phyloP scores from a whole-genome alignment of 1,140 invertebrate species.

The Solen grandis region DNA sequence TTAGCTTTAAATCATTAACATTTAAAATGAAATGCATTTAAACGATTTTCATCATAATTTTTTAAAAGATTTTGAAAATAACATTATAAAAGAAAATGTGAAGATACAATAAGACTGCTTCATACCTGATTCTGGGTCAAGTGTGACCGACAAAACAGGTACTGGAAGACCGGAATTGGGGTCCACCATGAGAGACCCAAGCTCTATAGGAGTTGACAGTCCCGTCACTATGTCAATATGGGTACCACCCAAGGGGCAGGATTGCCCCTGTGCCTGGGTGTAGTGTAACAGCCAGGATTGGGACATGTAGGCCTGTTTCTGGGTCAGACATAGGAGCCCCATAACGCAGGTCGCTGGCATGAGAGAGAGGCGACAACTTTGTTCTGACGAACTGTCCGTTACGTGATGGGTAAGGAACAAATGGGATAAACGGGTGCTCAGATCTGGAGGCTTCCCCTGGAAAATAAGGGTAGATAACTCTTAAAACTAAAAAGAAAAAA shows the following conservation, averaged over 20 bases:
- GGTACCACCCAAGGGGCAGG: conserved; percentile 75
- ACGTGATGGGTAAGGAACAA: conserved; percentile 71
- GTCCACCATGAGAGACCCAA: conserved; percentile 78
- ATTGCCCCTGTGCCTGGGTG: conserved; percentile 75
- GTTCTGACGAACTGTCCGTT: conserved; percentile 67
- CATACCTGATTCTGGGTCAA: conserved; percentile 72
- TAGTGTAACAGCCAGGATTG: conserved; percentile 76
- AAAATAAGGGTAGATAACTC: not conserved
- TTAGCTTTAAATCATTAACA: too few species aligned
- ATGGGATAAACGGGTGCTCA: conserved; percentile 76
- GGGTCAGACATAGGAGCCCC: conserved; percentile 75
- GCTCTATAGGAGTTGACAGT: conserved; percentile 74
- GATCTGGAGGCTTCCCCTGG: conserved; percentile 69
- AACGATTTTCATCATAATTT: too few species aligned
- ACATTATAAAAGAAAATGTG: too few species aligned
- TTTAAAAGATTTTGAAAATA: too few species aligned
- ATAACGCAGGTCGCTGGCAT: conserved; percentile 71
- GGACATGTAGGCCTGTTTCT: conserved; percentile 75
- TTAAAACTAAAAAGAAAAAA: not conserved
- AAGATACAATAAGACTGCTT: too few species aligned
- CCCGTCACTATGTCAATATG: conserved; percentile 77
- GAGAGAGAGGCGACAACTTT: conserved; percentile 70
- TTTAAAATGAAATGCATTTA: too few species aligned
- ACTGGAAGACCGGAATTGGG: conserved; percentile 72
- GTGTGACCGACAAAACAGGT: conserved; percentile 72